A percentile compares a stretch with the other conserved stretches of the same genome.
phyloP scores from a whole-genome alignment of 2,113 vertebrate genomes.

The Puma concolor region DNA sequence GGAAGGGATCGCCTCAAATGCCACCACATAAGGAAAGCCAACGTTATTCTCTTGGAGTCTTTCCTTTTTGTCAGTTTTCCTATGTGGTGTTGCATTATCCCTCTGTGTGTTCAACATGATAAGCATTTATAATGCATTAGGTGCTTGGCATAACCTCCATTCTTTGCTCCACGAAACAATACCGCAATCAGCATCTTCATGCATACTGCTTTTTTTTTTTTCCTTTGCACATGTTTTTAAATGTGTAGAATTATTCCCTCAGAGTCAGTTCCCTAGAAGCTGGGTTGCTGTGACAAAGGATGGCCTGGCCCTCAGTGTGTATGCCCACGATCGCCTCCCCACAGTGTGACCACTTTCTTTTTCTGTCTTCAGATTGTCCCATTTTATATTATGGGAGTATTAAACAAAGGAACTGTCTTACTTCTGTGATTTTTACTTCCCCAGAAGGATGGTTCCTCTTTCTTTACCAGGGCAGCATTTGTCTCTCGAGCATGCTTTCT shows the following conservation, averaged over 20 bases:
- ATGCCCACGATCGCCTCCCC: not conserved
- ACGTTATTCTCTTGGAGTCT: accelerated
- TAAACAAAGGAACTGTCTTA: not conserved
- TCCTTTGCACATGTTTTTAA: not conserved
- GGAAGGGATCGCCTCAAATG: not conserved
- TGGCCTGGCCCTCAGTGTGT: not conserved
- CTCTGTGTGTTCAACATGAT: accelerated
- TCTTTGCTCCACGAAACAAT: not conserved
- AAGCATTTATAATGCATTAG: not conserved
- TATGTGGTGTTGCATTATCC: not conserved
- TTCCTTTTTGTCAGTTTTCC: not conserved
- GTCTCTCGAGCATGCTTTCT: not conserved
- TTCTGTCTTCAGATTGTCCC: not conserved
- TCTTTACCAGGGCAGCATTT: not conserved
- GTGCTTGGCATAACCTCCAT: not conserved
- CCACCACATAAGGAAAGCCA: not conserved
- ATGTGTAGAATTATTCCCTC: not conserved
- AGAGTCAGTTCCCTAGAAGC: not conserved
- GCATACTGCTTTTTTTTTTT: not conserved
- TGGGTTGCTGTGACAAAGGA: not conserved
- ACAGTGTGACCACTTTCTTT: not conserved
- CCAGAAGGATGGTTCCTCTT: not conserved
- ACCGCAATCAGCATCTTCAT: not conserved
- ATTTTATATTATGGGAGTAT: not conserved
- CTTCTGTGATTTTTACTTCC: not conserved